Conservation (phyloP, 2,113 vertebrate genomes). For the Podarcis muralis region DNA sequence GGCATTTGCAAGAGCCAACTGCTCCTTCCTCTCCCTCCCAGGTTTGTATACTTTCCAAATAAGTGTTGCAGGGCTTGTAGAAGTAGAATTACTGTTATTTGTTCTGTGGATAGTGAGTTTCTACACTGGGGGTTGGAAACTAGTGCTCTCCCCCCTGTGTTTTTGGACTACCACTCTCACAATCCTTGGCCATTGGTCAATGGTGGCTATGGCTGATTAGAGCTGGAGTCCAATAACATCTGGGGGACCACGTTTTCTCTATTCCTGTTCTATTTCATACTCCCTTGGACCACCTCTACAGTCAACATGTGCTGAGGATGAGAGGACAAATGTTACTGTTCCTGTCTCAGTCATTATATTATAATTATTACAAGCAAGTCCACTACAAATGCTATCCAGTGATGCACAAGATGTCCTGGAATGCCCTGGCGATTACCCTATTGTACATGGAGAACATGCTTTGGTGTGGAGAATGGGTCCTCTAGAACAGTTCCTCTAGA, state of each 20-base stretch:
- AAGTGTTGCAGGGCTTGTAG: not conserved
- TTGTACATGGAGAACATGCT: not conserved
- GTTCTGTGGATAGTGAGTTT: not conserved
- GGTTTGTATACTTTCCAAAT: not conserved
- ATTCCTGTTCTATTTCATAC: no score
- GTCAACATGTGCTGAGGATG: no score
- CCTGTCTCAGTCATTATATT: not conserved
- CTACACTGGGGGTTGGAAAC: not conserved
- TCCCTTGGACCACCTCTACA: no score
- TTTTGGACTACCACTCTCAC: no score
- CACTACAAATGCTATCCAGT: not conserved
- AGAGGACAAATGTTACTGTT: not conserved
- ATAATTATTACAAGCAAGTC: not conserved
- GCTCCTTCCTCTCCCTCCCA: not conserved
- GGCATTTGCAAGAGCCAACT: not conserved
- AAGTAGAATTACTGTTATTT: not conserved
- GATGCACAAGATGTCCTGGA: not conserved
- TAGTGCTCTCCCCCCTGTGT: no score
- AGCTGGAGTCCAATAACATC: no score
- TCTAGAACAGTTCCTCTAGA: no score
- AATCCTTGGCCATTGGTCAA: no score
- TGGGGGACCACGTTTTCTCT: no score
- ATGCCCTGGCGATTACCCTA: not conserved
- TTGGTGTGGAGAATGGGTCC: not conserved
- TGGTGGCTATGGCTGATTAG: no score